phyloP scores from a whole-genome alignment of 2,113 vertebrate species.

The Gulo gulo region DNA sequence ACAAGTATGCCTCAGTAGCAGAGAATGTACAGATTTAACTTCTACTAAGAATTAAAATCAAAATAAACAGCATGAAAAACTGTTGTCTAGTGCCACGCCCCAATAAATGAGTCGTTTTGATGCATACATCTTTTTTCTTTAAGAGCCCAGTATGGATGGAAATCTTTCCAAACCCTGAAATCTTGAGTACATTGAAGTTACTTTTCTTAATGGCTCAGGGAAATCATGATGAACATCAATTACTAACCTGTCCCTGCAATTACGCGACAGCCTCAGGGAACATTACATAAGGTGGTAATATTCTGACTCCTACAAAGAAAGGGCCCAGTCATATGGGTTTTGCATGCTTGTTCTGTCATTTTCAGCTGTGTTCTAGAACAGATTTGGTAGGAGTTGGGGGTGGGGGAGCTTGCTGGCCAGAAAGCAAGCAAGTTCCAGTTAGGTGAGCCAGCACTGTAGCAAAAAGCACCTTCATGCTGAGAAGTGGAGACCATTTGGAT shows the following conservation, averaged over 20 bases:
- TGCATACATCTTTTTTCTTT: not conserved
- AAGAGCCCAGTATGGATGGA: not conserved
- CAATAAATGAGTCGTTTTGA: not conserved
- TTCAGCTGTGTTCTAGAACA: not conserved
- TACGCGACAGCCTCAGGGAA: not conserved
- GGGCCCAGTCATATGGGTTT: not conserved
- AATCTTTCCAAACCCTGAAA: slow-evolving; percentile 24
- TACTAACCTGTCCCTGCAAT: slow-evolving; percentile 31
- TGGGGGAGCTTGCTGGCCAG: fast-evolving
- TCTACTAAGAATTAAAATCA: not conserved
- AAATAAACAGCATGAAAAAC: not conserved
- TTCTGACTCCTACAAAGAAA: slow-evolving; percentile 32
- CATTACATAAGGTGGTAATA: not conserved
- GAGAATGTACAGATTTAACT: not conserved
- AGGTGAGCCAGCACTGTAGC: not conserved
- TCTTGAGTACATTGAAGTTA: slow-evolving; percentile 16
- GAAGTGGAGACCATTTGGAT: not conserved
- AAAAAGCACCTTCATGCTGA: not conserved
- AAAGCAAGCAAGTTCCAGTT: not conserved
- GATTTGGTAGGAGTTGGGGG: not conserved
- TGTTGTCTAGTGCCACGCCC: not conserved
- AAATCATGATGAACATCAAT: slow-evolving; percentile 40
- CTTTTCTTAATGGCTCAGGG: slow-evolving; percentile 20
- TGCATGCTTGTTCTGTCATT: not conserved
- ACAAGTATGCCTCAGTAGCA: not conserved